Conservation (phyloP, 2,888 invertebrate genomes). For the Mythimna impura region DNA sequence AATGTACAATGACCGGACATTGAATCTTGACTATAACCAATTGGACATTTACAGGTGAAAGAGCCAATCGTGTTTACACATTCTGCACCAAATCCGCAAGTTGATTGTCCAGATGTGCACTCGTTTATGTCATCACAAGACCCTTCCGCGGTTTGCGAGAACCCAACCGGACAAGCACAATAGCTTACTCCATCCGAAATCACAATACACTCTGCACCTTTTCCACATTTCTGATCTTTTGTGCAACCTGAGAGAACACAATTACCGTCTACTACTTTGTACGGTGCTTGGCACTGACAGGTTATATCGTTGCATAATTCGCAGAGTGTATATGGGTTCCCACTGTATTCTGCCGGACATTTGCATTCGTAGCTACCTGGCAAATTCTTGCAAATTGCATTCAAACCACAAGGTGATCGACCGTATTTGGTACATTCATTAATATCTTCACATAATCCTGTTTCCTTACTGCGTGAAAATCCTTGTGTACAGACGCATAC, state of each 20-base stretch:
- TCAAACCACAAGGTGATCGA: conserved; percentile 95
- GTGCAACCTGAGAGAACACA: conserved; percentile 96
- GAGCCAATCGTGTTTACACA: conserved; percentile 95
- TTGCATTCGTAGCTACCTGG: conserved; percentile 98
- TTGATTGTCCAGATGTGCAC: conserved; percentile 93
- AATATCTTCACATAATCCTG: conserved; percentile 95
- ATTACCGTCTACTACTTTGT: conserved; percentile 95
- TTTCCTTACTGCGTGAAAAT: conserved; percentile 94
- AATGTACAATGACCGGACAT: conserved; percentile 95
- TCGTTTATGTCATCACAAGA: conserved; percentile 97
- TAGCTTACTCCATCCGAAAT: conserved; percentile 97
- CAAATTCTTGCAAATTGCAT: conserved; percentile 97
- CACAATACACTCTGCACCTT: conserved; percentile 96
- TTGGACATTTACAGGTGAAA: conserved; percentile 95
- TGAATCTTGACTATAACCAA: conserved; percentile 95
- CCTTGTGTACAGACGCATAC: conserved; percentile 97
- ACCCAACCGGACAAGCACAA: conserved; percentile 97
- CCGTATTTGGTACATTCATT: conserved; percentile 95
- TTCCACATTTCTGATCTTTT: conserved; percentile 94
- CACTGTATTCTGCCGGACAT: conserved; percentile 96
- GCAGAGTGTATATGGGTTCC: conserved; percentile 96
- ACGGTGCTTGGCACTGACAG: conserved; percentile 97
- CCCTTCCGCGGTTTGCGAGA: conserved; percentile 93
- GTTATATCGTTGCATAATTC: conserved; percentile 95
- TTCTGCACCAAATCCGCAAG: conserved; percentile 96